A percentile compares a stretch with the other conserved stretches of the same genome.
Conservation (phyloP, 2,888 invertebrate genomes). For the Drosophila glabriapex region DNA sequence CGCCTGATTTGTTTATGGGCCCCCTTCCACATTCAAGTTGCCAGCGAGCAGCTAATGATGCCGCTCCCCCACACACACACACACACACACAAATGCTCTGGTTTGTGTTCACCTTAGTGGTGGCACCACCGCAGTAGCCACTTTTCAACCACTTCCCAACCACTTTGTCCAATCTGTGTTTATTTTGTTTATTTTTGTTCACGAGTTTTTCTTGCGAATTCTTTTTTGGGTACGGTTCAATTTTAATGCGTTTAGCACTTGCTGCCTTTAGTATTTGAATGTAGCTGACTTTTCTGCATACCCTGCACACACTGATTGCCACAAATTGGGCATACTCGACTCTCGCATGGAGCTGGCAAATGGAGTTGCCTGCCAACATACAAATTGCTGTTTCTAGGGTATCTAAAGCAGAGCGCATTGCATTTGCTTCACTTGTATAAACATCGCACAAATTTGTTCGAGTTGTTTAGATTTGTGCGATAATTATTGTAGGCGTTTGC, state of each 20-base stretch:
- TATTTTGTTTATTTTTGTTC: constrained; percentile 57
- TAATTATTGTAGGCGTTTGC: constrained; percentile 63
- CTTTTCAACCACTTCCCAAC: constrained; percentile 44
- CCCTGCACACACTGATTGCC: background rate
- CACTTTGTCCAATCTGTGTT: constrained; percentile 16
- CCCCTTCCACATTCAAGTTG: constrained; percentile 7
- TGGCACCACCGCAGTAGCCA: constrained; percentile 19
- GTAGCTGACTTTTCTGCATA: constrained; percentile 1
- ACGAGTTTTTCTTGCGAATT: constrained; percentile 63
- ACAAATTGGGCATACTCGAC: background rate
- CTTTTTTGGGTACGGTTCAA: constrained; percentile 26
- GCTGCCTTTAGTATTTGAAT: constrained; percentile 27
- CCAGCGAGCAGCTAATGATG: constrained; percentile 50
- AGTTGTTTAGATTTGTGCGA: constrained; percentile 65
- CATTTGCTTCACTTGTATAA: constrained; percentile 19
- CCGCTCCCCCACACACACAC: constrained; percentile 36
- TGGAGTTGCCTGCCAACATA: background rate
- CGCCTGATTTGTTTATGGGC: constrained; percentile 75
- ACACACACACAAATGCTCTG: background rate
- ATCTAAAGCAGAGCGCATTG: background rate
- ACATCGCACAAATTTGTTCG: constrained; percentile 21
- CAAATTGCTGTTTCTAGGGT: background rate
- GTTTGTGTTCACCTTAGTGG: constrained; percentile 19
- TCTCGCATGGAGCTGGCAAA: background rate
- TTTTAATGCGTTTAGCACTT: constrained; percentile 51